Conservation (phyloP, 2,113 vertebrate genomes). For the Dromaius novaehollandiae region DNA sequence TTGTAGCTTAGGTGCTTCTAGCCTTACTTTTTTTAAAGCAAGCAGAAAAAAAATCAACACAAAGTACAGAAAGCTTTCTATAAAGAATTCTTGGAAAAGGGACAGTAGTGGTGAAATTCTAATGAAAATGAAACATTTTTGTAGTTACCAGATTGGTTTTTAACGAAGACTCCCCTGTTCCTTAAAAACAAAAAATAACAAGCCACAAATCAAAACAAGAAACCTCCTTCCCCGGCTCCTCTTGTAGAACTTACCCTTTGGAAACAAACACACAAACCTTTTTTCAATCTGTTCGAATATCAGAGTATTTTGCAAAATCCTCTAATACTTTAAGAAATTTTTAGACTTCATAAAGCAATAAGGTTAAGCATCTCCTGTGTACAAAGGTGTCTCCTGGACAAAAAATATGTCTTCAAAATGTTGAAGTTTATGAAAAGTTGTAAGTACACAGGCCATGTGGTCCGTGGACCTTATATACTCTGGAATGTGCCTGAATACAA, state of each 20-base stretch:
- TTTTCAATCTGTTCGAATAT: not conserved
- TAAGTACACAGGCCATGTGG: not conserved
- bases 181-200: not conserved
- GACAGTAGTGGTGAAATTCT: not conserved
- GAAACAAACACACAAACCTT: not conserved
- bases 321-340: not conserved
- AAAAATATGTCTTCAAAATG: not conserved
- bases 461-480: accelerated
- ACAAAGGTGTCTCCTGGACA: not conserved
- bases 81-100: not conserved
- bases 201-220: not conserved
- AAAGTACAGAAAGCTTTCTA: not conserved
- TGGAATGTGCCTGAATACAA: not conserved
- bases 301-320: not conserved
- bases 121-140: not conserved
- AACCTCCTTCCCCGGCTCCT: accelerated
- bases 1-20: not conserved
- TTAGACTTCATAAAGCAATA: not conserved
- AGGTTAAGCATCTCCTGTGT: not conserved
- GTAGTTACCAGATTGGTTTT: not conserved
- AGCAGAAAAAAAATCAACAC: not conserved
- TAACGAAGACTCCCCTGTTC: not conserved
- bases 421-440: not conserved
- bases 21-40: not conserved
- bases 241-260: not conserved